Base-by-base conservation (phyloP, 2,888 invertebrate genomes). In the Aphidoletes aphidimyza region DNA sequence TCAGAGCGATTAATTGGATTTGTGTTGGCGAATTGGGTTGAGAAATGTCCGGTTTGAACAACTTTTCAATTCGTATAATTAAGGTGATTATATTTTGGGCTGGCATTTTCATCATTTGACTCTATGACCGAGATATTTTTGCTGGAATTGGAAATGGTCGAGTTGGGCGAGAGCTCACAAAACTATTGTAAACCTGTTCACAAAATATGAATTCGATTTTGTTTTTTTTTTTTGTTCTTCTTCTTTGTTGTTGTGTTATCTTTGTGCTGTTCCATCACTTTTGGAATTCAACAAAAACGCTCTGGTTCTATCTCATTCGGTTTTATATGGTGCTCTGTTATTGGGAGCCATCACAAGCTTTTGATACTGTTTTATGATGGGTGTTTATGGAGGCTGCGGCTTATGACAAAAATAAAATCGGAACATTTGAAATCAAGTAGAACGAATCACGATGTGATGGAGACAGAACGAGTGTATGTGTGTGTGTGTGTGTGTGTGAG, bases 301-400 rank as follows among this genome's bases (percentile, higher is more conserved):
- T 26, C 9, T 78, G 19, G 34, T 8, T 78, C 36, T 19, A 26
- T 81, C 0, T 37, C 81, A 6, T 81, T 69, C 69, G 6, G 9
- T 11, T 54, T n/a, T 54, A n/a, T n/a, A 54, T n/a, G 6, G 54
- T 54, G 6, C 17, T 6, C 54, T 37, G 5, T 81, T 37, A 22
- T 37, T 81, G n/a, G 81, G 11, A 26, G 69, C 34, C 1, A 26
- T 2, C 5, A 26, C 14, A 30, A 5, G 30, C 69, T 81, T 81
- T 81, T 81, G 59, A 84, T 84, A n/a, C 47, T 47, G 49, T 84
- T 59, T 54, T 83, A 47, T 84, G 83, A 86, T 87, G 87, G 88
- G 88, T 89, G 88, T 89, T 89, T 89, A 89, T 88, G 89, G 89
- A 88, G 88, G 88, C 88, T 89, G 89, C 86, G 88, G 89, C 88